These are phyloP conservation scores for Copsychus sechellarum DNA, from an alignment of 2,113 vertebrate genomes.

Conservation along the genomic window DNA sequence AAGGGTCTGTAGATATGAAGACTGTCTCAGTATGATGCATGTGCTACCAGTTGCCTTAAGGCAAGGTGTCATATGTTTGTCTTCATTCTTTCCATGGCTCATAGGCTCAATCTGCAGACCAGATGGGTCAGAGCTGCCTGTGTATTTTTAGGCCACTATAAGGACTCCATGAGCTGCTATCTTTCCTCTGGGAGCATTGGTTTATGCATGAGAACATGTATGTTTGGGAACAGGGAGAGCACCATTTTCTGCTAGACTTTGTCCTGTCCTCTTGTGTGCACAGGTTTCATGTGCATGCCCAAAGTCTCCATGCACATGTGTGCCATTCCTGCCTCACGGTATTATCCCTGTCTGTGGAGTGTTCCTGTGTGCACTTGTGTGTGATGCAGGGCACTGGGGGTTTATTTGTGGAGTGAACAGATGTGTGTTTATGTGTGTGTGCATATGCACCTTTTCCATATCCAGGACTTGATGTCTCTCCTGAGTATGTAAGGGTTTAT, in stretches of 20 bases:
- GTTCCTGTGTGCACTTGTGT: background rate
- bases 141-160: conserved; percentile 18
- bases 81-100: conserved; percentile 1
- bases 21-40: background rate
- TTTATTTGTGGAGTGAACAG: background rate
- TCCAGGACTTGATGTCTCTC: background rate
- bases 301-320: background rate
- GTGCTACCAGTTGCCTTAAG: conserved; percentile 24
- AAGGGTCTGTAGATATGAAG: background rate
- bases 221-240: background rate
- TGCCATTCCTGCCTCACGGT: background rate
- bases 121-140: conserved; percentile 19
- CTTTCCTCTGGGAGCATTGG: background rate
- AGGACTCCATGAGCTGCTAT: background rate
- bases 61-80: conserved; percentile 23
- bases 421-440: background rate
- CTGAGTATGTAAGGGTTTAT: background rate
- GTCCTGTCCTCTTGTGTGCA: background rate
- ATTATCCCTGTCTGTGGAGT: background rate
- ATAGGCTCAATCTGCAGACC: background rate
- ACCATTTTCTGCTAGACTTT: background rate
- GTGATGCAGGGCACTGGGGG: background rate
- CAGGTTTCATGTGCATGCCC: rapidly evolving
- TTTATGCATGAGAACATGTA: background rate
- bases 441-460: background rate